Percentiles rank a stretch among this genome's conserved stretches.
Conservation (phyloP, 2,113 vertebrate genomes). For the Thomomys bottae region DNA sequence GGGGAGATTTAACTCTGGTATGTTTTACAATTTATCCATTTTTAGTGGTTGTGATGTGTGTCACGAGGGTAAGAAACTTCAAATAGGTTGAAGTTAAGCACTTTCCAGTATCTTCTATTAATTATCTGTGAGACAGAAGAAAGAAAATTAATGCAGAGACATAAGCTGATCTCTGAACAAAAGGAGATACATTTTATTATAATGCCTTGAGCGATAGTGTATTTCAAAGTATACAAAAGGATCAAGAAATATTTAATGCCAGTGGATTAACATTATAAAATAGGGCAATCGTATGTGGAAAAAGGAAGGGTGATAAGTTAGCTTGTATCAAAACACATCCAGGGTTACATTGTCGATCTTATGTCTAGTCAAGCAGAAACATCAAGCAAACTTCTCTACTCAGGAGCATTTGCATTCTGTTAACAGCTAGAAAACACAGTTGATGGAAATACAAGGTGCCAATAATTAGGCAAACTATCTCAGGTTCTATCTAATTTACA, state of each 20-base stretch:
- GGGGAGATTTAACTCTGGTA: slow-evolving; percentile 82
- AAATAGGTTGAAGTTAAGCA: slow-evolving; percentile 82
- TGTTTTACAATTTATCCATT: slow-evolving; percentile 86
- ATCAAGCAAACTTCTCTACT: neutral
- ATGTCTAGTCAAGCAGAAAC: neutral
- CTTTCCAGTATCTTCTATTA: slow-evolving; percentile 83
- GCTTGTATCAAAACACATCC: neutral
- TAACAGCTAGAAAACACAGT: slow-evolving; percentile 23
- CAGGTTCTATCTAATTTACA: neutral
- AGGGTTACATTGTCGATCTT: neutral
- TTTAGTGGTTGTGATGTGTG: slow-evolving; percentile 81
- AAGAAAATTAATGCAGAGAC: slow-evolving; percentile 84
- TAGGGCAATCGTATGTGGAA: slow-evolving; percentile 7
- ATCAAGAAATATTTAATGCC: slow-evolving; percentile 73
- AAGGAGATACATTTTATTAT: slow-evolving; percentile 64
- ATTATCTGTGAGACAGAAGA: slow-evolving; percentile 84
- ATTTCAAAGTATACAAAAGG: slow-evolving; percentile 67
- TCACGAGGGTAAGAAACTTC: slow-evolving; percentile 86
- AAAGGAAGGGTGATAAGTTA: neutral
- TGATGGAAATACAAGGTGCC: neutral
- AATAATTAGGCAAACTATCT: neutral
- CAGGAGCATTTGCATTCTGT: neutral
- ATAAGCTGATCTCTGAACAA: slow-evolving; percentile 80
- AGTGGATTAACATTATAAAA: slow-evolving; percentile 62
- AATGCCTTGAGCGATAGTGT: slow-evolving; percentile 51